phyloP scores from a whole-genome alignment of 2,797 vertebrate species.

The Peromyscus attwateri region DNA sequence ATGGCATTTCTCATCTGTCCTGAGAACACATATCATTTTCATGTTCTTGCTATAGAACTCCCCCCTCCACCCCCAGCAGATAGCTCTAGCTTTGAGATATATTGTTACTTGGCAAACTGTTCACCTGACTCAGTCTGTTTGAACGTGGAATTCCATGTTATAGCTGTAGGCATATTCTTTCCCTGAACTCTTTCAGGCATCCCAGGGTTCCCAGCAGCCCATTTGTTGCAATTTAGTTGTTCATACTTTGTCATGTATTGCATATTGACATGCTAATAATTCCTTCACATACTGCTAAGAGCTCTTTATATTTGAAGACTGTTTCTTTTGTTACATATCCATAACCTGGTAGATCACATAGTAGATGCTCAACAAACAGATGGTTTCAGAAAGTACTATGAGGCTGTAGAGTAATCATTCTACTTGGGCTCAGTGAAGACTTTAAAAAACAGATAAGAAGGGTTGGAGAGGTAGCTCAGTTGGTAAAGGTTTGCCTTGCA shows the following conservation, averaged over 20 bases:
- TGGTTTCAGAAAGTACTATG: neutral
- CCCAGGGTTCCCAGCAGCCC: neutral
- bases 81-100: conserved; percentile 29
- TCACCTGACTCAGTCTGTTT: neutral
- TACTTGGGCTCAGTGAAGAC: neutral
- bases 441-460: neutral
- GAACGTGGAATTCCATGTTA: conserved; percentile 5
- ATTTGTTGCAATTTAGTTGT: conserved; percentile 9
- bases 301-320: neutral
- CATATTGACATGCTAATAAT: neutral
- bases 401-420: neutral
- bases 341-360: neutral
- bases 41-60: conserved; percentile 35
- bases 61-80: neutral
- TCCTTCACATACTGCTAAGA: neutral
- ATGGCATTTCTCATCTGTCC: conserved; percentile 46
- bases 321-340: neutral
- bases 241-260: neutral
- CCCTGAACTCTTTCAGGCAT: neutral
- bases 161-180: neutral
- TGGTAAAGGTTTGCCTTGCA: neutral
- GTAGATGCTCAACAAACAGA: neutral
- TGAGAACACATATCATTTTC: conserved; percentile 46
- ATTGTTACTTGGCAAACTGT: neutral
- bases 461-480: neutral